A percentile compares a stretch with the other conserved stretches of the same genome.
Evolutionary conservation across 2,797 vertebrate genomes (phyloP).

Genomic region (Siniperca obscura): DNA sequence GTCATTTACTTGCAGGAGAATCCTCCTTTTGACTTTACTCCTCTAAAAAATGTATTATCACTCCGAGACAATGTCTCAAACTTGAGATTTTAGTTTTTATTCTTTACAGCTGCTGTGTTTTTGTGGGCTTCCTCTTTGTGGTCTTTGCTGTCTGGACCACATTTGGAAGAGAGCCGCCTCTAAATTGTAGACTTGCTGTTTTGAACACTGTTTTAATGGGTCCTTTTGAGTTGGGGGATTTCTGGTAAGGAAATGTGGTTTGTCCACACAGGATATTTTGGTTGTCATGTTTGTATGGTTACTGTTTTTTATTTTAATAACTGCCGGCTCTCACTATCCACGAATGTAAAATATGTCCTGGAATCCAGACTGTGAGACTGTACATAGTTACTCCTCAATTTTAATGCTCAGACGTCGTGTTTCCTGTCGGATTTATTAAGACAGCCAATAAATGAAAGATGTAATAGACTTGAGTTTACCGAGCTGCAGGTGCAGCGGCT

Average conservation of each 20-base stretch:
- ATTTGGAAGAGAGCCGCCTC: conserved; percentile 76
- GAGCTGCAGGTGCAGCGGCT: conserved; percentile 73
- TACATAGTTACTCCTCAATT: conserved; percentile 44
- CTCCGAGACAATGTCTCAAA: conserved; percentile 61
- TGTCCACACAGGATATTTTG: conserved; percentile 70
- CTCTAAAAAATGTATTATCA: conserved; percentile 56
- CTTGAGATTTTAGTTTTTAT: conserved; percentile 68
- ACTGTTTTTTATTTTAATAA: conserved; percentile 58
- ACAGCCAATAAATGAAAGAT: conserved; percentile 67
- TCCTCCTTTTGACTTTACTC: conserved; percentile 40
- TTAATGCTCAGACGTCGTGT: conserved; percentile 45
- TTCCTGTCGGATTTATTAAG: conserved; percentile 67
- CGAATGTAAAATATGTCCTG: conserved; percentile 35
- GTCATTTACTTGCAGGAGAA: conserved; percentile 23
- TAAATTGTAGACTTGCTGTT: conserved; percentile 79
- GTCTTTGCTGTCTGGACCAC: conserved; percentile 81
- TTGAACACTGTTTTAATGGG: conserved; percentile 76
- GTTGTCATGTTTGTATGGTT: conserved; percentile 67
- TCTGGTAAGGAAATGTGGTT: conserved; percentile 71
- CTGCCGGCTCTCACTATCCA: conserved; percentile 28
- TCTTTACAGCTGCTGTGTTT: conserved; percentile 80
- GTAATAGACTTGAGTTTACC: conserved; percentile 45
- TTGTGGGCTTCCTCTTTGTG: conserved; percentile 78
- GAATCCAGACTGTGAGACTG: conserved; percentile 50
- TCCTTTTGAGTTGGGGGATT: conserved; percentile 75